Evolutionary conservation across 1,140 invertebrate species (phyloP), one percentile per base, ranked within the genome.

Genomic region (Trichonephila clavipes): DNA sequence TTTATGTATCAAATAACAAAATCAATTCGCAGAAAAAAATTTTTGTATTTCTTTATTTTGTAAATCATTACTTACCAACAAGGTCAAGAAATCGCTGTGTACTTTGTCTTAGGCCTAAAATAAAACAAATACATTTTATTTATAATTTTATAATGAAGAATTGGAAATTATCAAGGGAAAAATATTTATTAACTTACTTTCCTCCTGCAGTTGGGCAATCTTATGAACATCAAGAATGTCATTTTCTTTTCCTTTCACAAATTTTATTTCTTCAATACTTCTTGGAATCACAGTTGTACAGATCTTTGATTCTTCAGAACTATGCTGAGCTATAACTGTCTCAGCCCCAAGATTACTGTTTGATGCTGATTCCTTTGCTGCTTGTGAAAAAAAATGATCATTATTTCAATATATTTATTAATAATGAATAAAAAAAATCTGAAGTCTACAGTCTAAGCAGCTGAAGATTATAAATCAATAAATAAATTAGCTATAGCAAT

Each of bases 131-230:
- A 24, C 44, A 62, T 19, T 34, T 62, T 64, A 83, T 83, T 44
- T 64, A 12, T 66, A 66, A 92, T 69, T 44, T 58, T 8, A 59
- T n/a, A 34, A 64, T 66, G 8, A 83, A 83, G 8, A 3, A 83
- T 14, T 51, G 51, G 4, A 83, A 4, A 61, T 61, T 19, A 40
- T 40, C 34, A 2, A 24, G 28, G 59, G 24, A 64, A 87, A n/a
- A 82, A 44, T 51, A 51, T 44, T 64, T 77, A 77, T 62, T 62
- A 51, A 64, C 89, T 82, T 87, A 92, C 91, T 86, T 87, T 92
- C 91, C 72, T 92, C 91, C 66, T 92, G 91, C n/a, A 92, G 64
- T 61, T 83, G 40, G 21, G 91, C 91, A 72, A 92, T 92, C 87
- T 87, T 87, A 8, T 92, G 91, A 19, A 92, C 83, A 92, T 92